Conservation (phyloP, 2,797 vertebrate genomes). For the Hylomyscus alleni region DNA sequence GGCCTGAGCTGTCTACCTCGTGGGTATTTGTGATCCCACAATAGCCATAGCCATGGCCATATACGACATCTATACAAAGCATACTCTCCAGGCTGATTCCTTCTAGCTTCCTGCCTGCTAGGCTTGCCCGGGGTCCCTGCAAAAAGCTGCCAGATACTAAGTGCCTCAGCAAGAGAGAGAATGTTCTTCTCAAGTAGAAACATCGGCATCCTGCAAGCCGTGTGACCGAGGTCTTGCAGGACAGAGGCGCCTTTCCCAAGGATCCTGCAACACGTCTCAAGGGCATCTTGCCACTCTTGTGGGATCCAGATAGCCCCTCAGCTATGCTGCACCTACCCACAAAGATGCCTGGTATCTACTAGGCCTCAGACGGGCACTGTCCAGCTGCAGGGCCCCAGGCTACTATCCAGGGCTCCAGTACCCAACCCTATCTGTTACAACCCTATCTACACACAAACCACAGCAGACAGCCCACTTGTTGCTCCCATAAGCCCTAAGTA, state of each 20-base stretch:
- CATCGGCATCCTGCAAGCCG: neutral
- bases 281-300: neutral
- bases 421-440: neutral
- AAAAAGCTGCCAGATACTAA: neutral
- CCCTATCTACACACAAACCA: neutral
- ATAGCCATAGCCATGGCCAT: neutral
- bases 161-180: neutral
- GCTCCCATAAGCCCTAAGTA: neutral
- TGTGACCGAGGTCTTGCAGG: neutral
- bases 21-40: neutral
- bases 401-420: neutral
- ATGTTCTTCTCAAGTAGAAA: neutral
- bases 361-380: neutral
- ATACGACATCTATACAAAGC: neutral
- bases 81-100: neutral
- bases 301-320: neutral
- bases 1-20: neutral
- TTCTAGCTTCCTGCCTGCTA: neutral
- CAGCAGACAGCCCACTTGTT: neutral
- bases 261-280: neutral
- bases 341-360: neutral
- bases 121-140: too few relatives aligned
- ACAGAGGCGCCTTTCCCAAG: neutral
- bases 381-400: neutral
- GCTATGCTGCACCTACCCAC: neutral